phyloP scores from a whole-genome alignment of 2,888 invertebrate genomes.

The Lacanobia wlatinum region DNA sequence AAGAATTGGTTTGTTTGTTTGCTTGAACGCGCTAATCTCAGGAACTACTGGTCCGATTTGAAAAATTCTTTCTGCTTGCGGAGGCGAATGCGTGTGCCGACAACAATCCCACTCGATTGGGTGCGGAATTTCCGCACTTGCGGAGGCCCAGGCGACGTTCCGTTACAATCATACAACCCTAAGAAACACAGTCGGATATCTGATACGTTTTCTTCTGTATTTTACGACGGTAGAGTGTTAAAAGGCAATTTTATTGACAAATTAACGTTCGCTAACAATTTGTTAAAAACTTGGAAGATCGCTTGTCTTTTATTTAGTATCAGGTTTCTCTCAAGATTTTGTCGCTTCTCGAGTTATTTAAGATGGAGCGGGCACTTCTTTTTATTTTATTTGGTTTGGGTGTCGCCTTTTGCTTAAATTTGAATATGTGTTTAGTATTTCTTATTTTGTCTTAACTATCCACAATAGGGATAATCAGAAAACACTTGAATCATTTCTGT shows the following conservation, averaged over 20 bases:
- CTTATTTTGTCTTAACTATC: not conserved
- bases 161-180: not conserved
- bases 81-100: no score
- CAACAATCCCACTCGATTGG: no score
- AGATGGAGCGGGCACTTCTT: not conserved
- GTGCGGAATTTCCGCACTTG: no score
- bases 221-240: slow-evolving; percentile 41
- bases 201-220: slow-evolving; percentile 22
- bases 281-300: slow-evolving; percentile 36
- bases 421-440: not conserved
- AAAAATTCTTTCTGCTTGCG: no score
- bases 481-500: not conserved
- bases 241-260: slow-evolving; percentile 56
- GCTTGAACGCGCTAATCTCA: no score
- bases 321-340: slow-evolving; percentile 3
- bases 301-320: slow-evolving; percentile 23
- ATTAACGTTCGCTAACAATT: slow-evolving; percentile 43
- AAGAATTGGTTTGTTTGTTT: no score
- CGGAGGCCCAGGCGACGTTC: no score
- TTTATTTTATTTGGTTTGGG: slow-evolving; percentile 22
- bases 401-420: not conserved
- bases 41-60: no score
- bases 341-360: slow-evolving; percentile 33
- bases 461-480: not conserved
- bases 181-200: slow-evolving; percentile 28